Percentiles rank a stretch among this genome's conserved stretches.
Evolutionary conservation across 1,140 invertebrate species (phyloP).

Genomic region (Drosophila orosa): DNA sequence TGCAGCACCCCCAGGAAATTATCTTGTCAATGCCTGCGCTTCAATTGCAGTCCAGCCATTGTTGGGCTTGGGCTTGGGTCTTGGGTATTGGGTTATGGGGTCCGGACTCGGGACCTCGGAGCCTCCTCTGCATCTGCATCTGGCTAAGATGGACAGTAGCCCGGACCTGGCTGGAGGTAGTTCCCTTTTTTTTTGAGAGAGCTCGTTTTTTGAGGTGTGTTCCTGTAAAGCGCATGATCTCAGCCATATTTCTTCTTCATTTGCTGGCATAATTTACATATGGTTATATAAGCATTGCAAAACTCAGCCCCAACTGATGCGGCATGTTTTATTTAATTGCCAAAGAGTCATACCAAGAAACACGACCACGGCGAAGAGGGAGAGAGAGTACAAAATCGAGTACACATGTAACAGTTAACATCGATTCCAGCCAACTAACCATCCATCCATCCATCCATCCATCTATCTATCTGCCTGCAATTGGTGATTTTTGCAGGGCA

Average conservation of each 20-base stretch:
- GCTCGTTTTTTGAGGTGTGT: constrained; percentile 72
- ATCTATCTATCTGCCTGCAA: constrained; percentile 25
- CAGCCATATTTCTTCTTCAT: constrained; percentile 79
- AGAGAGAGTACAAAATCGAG: constrained; percentile 47
- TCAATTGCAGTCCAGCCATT: constrained; percentile 65
- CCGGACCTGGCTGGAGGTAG: constrained; percentile 38
- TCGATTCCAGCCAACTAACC: constrained; percentile 36
- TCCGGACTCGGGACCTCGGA: constrained; percentile 5
- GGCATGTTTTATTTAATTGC: constrained; percentile 81
- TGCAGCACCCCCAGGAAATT: constrained; percentile 74
- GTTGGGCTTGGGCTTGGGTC: constrained; percentile 50
- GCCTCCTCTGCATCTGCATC: constrained; percentile 30
- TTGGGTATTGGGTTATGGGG: constrained; percentile 30
- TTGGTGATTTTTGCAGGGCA: constrained; percentile 37
- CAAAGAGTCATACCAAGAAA: constrained; percentile 55
- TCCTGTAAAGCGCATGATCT: constrained; percentile 55
- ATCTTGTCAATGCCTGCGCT: constrained; percentile 79
- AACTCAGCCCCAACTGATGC: constrained; percentile 49
- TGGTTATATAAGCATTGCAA: constrained; percentile 77
- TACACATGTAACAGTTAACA: constrained; percentile 61
- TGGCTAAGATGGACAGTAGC: constrained; percentile 44
- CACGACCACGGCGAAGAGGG: constrained; percentile 34
- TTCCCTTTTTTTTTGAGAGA: constrained; percentile 24
- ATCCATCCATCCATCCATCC: constrained; percentile 7
- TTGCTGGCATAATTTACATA: constrained; percentile 77